Conservation (phyloP, 2,797 vertebrate genomes). For the Lacerta bilineata region DNA sequence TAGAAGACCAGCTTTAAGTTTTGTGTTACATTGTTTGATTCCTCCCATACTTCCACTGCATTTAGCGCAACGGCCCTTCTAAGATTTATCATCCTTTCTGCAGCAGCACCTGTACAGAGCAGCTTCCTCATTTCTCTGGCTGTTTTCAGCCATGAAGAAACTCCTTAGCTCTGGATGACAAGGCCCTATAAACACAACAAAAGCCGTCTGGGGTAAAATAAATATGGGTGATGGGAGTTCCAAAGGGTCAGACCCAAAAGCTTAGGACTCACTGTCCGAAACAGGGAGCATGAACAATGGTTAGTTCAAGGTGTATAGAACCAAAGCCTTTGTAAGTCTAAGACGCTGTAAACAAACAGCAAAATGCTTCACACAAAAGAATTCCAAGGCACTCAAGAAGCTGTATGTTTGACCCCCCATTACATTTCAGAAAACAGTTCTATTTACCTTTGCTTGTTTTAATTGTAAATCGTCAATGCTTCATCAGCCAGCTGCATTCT, state of each 20-base stretch:
- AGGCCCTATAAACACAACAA: background rate
- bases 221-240: conserved; percentile 2
- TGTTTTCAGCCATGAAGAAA: conserved; percentile 4
- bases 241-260: background rate
- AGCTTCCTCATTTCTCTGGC: background rate
- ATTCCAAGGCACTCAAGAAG: conserved; percentile 60
- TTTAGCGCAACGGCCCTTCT: background rate
- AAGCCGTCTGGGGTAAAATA: conserved; percentile 9
- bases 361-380: conserved; percentile 62
- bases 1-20: conserved; percentile 43
- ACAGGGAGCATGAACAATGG: background rate
- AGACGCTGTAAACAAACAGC: conserved; percentile 47
- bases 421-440: conserved; percentile 63
- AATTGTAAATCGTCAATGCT: conserved; percentile 65
- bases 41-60: conserved; percentile 33
- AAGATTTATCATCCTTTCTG: background rate
- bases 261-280: background rate
- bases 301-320: conserved; percentile 45
- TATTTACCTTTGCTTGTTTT: conserved; percentile 56
- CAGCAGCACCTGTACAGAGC: background rate
- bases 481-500: conserved; percentile 68
- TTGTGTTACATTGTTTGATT: conserved; percentile 38
- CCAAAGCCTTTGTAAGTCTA: conserved; percentile 59
- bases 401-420: conserved; percentile 56
- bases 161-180: background rate